Percentiles rank a stretch among this genome's conserved stretches.
Evolutionary conservation across 2,888 invertebrate species (phyloP).

Genomic region (Sinhomidia bicolor): DNA sequence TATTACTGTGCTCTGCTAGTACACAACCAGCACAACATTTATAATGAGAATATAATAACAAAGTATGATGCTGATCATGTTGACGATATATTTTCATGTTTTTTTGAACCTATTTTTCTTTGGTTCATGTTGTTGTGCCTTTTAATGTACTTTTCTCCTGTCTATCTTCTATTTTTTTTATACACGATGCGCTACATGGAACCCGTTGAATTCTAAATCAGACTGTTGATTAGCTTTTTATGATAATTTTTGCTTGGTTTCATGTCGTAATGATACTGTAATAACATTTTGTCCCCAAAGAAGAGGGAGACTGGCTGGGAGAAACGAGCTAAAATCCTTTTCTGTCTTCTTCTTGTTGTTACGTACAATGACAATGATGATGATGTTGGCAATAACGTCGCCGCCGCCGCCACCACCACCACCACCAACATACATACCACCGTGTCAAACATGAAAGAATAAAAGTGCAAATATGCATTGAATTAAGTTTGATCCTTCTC

Average conservation of each 20-base stretch:
- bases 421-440: constrained; percentile 34
- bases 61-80: background rate
- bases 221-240: constrained; percentile 74
- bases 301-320: background rate
- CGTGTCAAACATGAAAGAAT: constrained; percentile 60
- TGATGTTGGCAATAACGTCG: constrained; percentile 2
- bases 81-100: constrained; percentile 8
- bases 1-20: too few species aligned
- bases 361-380: background rate
- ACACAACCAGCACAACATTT: constrained; percentile 1
- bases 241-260: constrained; percentile 69
- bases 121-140: background rate
- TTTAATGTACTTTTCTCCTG: constrained; percentile 37
- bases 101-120: background rate
- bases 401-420: constrained; percentile 10
- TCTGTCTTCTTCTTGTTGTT: background rate
- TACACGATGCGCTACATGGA: constrained; percentile 38
- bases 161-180: background rate
- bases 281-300: constrained; percentile 61
- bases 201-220: constrained; percentile 68
- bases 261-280: constrained; percentile 52
- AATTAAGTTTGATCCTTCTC: constrained; percentile 54
- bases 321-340: constrained; percentile 40
- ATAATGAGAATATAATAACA: constrained; percentile 27
- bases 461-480: constrained; percentile 68